These are phyloP conservation scores for Margarornis squamiger DNA, from an alignment of 2,797 vertebrate genomes.

Conservation along the genomic window DNA sequence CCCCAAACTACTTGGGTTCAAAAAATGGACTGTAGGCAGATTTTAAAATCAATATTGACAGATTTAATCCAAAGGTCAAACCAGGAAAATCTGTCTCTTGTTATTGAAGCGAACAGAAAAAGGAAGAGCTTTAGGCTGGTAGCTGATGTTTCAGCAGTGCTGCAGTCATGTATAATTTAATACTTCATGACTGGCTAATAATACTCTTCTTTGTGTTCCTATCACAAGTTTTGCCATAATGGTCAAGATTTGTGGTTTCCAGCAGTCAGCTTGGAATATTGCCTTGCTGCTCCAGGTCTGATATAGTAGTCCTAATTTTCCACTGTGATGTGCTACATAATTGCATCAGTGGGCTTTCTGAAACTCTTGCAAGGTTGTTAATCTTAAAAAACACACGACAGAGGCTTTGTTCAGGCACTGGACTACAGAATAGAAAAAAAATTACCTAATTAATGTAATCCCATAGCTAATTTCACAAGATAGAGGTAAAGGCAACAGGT, in stretches of 20 bases:
- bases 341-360: not conserved
- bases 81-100: not conserved
- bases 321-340: not conserved
- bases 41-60: slow-evolving; percentile 17
- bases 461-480: not conserved
- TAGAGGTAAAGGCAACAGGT: not conserved
- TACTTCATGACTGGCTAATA: slow-evolving; percentile 17
- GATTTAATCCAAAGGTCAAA: slow-evolving; percentile 18
- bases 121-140: not conserved
- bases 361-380: not conserved
- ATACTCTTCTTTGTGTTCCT: not conserved
- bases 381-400: not conserved
- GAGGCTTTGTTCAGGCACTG: not conserved
- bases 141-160: not conserved
- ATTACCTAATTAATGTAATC: not conserved
- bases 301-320: not conserved
- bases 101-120: not conserved
- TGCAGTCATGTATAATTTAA: slow-evolving; percentile 35
- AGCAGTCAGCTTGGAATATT: not conserved
- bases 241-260: slow-evolving; percentile 14
- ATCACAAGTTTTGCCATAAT: slow-evolving; percentile 18
- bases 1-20: not conserved
- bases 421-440: not conserved
- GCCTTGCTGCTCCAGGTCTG: not conserved
- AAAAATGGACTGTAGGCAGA: not conserved